Conservation (phyloP, 1,140 invertebrate species). For the Nixonia krombeini region DNA sequence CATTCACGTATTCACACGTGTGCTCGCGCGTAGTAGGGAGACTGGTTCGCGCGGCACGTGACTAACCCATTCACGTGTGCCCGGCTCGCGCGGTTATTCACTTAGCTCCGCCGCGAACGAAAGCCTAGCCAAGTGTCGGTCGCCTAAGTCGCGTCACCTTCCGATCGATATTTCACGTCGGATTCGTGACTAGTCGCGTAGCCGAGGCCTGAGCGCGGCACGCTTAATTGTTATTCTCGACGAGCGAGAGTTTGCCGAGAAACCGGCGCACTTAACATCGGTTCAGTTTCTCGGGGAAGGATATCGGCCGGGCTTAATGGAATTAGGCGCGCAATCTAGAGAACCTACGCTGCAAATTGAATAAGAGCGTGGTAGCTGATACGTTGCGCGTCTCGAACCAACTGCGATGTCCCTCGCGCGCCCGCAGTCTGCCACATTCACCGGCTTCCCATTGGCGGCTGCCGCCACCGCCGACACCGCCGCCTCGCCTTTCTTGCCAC, state of each 20-base stretch:
- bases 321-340: constrained; percentile 67
- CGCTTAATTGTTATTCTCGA: too few species aligned
- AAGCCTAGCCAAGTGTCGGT: constrained; percentile 22
- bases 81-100: constrained; percentile 41
- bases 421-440: constrained; percentile 24
- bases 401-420: constrained; percentile 35
- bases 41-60: constrained; percentile 47
- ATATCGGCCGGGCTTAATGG: constrained; percentile 56
- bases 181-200: too few species aligned
- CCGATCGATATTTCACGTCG: neutral
- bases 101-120: constrained; percentile 32
- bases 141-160: constrained; percentile 4
- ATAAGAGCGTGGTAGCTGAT: constrained; percentile 59
- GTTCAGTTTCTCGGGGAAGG: constrained; percentile 42
- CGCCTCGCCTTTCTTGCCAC: constrained; percentile 31
- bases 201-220: too few species aligned
- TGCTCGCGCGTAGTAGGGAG: constrained; percentile 33
- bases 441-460: constrained; percentile 38
- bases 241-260: constrained; percentile 27
- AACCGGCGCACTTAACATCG: constrained; percentile 25
- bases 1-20: constrained; percentile 44
- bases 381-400: constrained; percentile 57
- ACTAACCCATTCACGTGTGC: constrained; percentile 51
- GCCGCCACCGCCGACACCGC: constrained; percentile 15
- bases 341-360: constrained; percentile 61